A percentile compares a stretch with the other conserved stretches of the same genome.
These are phyloP conservation scores for Gymnocheta viridis DNA, from an alignment of 2,888 invertebrate species.

Conservation along the genomic window DNA sequence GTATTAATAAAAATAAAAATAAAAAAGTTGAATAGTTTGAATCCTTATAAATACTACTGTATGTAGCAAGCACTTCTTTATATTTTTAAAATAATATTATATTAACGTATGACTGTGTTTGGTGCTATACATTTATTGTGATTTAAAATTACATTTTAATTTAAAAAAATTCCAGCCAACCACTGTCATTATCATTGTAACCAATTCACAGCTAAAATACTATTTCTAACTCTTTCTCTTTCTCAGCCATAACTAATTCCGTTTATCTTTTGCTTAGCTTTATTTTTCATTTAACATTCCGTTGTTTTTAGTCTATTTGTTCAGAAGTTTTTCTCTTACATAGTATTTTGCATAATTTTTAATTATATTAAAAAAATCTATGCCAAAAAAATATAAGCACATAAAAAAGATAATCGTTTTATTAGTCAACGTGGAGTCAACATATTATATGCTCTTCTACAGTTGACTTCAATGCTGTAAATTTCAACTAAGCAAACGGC, in stretches of 20 bases:
- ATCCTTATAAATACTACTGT: neutral
- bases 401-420: neutral
- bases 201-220: constrained; percentile 12
- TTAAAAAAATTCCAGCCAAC: constrained; percentile 28
- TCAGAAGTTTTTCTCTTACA: neutral
- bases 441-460: neutral
- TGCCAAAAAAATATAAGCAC: neutral
- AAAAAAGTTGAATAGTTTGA: constrained; percentile 27
- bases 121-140: constrained; percentile 27
- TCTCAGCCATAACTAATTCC: constrained; percentile 40
- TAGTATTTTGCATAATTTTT: constrained; percentile 58
- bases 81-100: neutral
- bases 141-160: constrained; percentile 54
- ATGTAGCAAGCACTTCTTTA: too few relatives aligned
- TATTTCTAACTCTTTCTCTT: neutral
- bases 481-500: neutral
- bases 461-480: neutral
- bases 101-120: neutral
- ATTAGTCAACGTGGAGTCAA: neutral
- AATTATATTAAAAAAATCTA: constrained; percentile 32
- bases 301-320: neutral
- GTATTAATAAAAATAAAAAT: neutral
- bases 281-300: constrained; percentile 3
- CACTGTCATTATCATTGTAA: constrained; percentile 18
- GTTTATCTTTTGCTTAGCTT: constrained; percentile 42